These are phyloP conservation scores for Oryzias sinensis DNA, from an alignment of 2,797 vertebrate species.

Conservation along the genomic window DNA sequence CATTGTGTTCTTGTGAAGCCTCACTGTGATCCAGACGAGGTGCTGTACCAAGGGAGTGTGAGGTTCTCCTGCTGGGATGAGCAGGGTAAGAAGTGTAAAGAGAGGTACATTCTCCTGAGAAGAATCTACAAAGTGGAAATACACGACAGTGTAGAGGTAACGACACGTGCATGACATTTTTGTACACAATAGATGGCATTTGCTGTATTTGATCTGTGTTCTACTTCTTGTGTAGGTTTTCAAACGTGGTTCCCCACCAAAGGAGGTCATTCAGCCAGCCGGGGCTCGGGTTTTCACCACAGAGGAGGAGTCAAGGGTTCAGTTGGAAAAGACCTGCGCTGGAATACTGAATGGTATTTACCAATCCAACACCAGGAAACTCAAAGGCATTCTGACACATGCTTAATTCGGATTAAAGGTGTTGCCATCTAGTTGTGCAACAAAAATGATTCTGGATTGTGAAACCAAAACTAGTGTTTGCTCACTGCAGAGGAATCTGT, in stretches of 20 bases:
- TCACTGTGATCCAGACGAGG: slow-evolving; percentile 43
- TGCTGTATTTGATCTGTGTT: background rate
- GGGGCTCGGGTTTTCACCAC: slow-evolving; percentile 82
- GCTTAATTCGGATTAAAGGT: no score
- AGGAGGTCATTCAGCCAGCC: slow-evolving; percentile 77
- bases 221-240: slow-evolving; percentile 73
- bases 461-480: no score
- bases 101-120: slow-evolving; percentile 80
- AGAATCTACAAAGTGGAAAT: slow-evolving; percentile 83
- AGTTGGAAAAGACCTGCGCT: slow-evolving; percentile 83
- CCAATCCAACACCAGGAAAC: background rate
- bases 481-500: no score
- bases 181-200: background rate
- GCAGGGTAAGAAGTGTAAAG: slow-evolving; percentile 86
- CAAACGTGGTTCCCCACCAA: slow-evolving; percentile 79
- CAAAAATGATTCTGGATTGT: no score
- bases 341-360: slow-evolving; percentile 78
- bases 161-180: background rate
- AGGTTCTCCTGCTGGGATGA: slow-evolving; percentile 77
- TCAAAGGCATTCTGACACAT: no score
- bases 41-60: slow-evolving; percentile 80
- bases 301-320: slow-evolving; percentile 80
- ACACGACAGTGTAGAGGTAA: slow-evolving; percentile 87
- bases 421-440: no score
- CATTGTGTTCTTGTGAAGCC: slow-evolving; percentile 34